Evolutionary conservation across 2,113 vertebrate genomes (phyloP), one percentile per base, ranked within the genome.

Genomic region (Alectura lathami): DNA sequence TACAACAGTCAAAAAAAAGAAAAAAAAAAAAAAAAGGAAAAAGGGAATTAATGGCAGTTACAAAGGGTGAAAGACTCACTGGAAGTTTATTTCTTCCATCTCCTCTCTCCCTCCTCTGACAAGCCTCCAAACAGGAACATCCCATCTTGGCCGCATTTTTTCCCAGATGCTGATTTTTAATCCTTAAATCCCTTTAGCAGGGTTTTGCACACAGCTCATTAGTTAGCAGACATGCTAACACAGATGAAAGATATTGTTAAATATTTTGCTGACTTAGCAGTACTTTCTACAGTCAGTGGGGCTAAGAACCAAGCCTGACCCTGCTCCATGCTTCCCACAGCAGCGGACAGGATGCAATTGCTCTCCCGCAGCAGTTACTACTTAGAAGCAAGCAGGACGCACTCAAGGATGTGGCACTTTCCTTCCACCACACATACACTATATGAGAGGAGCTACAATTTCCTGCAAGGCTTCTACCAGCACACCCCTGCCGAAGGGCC

Each of bases 341-440:
- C 51, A 70, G 22, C 42, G 64, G 72, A 45, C 43, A 62, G 78
- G 66, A 70, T 0, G 0, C 1, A 11, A 17, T 13, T 38, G 17
- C 11, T 68, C 89, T 40, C 20, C 26, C 23, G 13, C 9, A 48
- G 26, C 21, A 45, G 21, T 7, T 45, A 16, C n/a, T 36, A 56
- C 59, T 45, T 51, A 17, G 51, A 45, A 48, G 14, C 60, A 89
- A 45, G 11, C 34, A 42, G 67, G 51, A 42, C 60, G 34, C 66
- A 38, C 70, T 36, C 27, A 53, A 64, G 45, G 16, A 38, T 32
- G 24, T 0, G 0, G 13, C 15, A 43, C 24, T 45, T 50, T 40
- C 63, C 56, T 68, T 81, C 27, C n/a, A 22, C 47, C 2, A 23
- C 32, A 47, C 34, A 67, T 24, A 6, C n/a, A 13, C 34, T 3